A percentile compares a stretch with the other conserved stretches of the same genome.
Conservation (phyloP, 1,140 invertebrate genomes). For the Teleogryllus occipitalis region DNA sequence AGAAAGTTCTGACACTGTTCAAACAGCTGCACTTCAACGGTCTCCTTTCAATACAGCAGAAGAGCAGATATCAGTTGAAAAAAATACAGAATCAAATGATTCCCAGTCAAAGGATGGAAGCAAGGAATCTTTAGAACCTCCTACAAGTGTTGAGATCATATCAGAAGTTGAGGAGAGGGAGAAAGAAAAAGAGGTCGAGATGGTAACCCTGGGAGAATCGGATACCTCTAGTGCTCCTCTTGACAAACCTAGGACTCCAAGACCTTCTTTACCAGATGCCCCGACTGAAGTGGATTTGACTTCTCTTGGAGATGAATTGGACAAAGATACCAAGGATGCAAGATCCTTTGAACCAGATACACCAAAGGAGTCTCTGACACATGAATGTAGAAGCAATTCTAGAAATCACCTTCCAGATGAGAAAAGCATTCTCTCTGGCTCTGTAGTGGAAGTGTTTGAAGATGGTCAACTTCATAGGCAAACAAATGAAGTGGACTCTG, state of each 20-base stretch:
- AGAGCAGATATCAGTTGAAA: not conserved
- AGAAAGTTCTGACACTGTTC: not conserved
- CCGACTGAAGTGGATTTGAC: conserved; percentile 23
- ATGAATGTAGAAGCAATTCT: not conserved
- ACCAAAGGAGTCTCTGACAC: not conserved
- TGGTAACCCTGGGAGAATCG: conserved; percentile 20
- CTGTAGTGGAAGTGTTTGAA: not conserved
- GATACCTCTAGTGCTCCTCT: conserved; percentile 9
- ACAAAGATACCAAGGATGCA: not conserved
- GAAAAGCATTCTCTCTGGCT: not conserved
- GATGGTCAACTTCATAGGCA: not conserved
- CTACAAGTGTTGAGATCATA: conserved; percentile 17
- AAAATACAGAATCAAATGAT: not conserved
- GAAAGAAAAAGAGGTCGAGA: conserved; percentile 30
- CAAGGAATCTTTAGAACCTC: conserved; percentile 10
- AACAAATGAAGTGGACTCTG: not conserved
- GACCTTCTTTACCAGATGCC: not conserved
- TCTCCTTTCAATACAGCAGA: not conserved
- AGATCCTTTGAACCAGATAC: not conserved
- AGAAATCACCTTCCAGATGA: not conserved
- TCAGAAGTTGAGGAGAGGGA: conserved; percentile 27
- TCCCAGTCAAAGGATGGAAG: not conserved
- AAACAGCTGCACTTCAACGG: not conserved
- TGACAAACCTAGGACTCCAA: not conserved
- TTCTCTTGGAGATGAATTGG: conserved; percentile 14